Evolutionary conservation across 2,113 vertebrate genomes (phyloP), one percentile per base, ranked within the genome.

Genomic region (Phainopepla nitens): DNA sequence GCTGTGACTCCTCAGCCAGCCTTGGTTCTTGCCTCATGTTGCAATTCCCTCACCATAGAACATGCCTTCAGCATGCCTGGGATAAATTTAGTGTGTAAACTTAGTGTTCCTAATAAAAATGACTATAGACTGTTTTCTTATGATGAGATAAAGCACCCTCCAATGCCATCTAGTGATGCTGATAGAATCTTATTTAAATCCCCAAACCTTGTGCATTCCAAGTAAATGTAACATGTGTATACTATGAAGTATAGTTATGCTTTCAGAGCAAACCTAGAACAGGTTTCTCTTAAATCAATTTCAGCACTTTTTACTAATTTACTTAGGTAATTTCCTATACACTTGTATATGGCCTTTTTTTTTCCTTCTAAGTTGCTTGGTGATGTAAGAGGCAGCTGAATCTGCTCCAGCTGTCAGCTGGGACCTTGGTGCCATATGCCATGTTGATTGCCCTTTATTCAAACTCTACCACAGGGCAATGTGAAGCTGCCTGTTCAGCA

Each of bases 81-180:
- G 70, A 58, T 73, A 50, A 90, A 56, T 45, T 68, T 68, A 78
- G 22, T 45, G 28, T 45, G 18, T 45, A 53, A 78, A 69, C 15
- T 50, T 57, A 42, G 14, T 39, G 33, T 81, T 75, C 29, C 82
- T 79, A 61, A 49, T 31, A 61, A 90, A 69, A 85, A 31, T 39
- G 5, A 42, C 35, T 72, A 4, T 15, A 62, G n/a, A 22, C 17
- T 65, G 17, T 94, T 89, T 68, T 68, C 16, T 53, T 57, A 15
- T 53, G 53, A 49, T 28, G 76, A 90, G 69, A 81, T 87, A 85
- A 76, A 82, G 12, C 73, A 96, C 53, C 80, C 91, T 96, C 94
- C 94, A 96, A 94, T 96, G 93, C 96, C 95, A 97, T 96, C 93
- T 95, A 97, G 96, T 93, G 95, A 97, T 95, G 36, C 83, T 65